Conservation (phyloP, 2,888 invertebrate species). For the Nephrotoma guestfalica region DNA sequence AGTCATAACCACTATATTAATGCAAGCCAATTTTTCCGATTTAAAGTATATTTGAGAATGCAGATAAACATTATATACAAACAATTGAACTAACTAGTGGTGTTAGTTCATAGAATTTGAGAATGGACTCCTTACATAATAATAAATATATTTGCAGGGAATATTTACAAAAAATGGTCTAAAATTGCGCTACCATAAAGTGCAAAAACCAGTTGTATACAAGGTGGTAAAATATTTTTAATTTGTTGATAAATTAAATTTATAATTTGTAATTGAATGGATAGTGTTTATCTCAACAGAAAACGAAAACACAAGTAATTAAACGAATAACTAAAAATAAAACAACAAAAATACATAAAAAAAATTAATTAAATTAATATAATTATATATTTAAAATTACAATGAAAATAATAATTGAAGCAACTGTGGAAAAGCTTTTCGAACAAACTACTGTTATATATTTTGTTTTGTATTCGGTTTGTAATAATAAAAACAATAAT, state of each 20-base stretch:
- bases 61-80: background rate
- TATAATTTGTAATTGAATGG: background rate
- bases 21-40: no score
- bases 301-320: background rate
- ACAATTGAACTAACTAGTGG: background rate
- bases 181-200: background rate
- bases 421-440: constrained; percentile 3
- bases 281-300: background rate
- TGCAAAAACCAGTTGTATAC: background rate
- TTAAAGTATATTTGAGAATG: background rate
- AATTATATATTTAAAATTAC: background rate
- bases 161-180: background rate
- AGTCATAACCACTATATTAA: no score
- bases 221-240: background rate
- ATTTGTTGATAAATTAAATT: background rate
- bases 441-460: background rate
- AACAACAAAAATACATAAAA: background rate
- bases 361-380: background rate
- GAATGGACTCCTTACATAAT: background rate
- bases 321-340: background rate
- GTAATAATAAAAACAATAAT: background rate
- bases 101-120: background rate
- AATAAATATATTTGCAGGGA: background rate
- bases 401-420: background rate
- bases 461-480: background rate